Evolutionary conservation across 2,888 invertebrate species (phyloP).

Genomic region (Napeogenes sylphis): DNA sequence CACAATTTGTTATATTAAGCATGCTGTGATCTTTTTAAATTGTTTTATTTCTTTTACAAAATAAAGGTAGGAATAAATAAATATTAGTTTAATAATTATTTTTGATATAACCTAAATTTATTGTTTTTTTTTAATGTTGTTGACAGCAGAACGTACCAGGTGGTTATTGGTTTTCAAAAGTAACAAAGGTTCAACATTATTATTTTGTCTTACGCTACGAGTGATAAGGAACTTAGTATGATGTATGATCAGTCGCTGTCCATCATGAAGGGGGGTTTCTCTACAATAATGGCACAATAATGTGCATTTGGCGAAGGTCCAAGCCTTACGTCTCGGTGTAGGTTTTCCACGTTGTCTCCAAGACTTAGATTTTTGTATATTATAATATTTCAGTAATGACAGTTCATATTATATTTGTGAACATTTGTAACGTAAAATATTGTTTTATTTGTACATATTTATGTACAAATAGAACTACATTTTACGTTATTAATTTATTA

Average conservation of each 20-base stretch:
- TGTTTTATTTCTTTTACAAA: too few relatives aligned
- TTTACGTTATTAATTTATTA: not conserved
- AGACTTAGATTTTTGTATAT: too few relatives aligned
- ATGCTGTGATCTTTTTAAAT: constrained; percentile 5
- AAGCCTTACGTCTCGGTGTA: constrained; percentile 29
- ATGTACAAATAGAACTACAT: too few relatives aligned
- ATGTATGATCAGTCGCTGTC: constrained; percentile 12
- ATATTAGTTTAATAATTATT: too few relatives aligned
- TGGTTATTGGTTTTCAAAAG: not conserved
- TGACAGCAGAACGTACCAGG: too few relatives aligned
- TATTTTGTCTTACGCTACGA: not conserved
- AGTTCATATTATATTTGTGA: too few relatives aligned
- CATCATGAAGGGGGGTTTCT: constrained; percentile 24
- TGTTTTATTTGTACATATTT: too few relatives aligned
- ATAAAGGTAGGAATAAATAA: too few relatives aligned
- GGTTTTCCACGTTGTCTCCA: not conserved
- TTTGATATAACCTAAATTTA: too few relatives aligned
- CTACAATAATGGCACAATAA: constrained; percentile 35
- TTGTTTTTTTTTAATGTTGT: too few relatives aligned
- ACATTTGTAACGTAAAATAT: too few relatives aligned
- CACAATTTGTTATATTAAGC: constrained; percentile 8
- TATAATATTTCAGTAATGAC: too few relatives aligned
- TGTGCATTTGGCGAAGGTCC: constrained; percentile 35
- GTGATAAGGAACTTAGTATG: constrained; percentile 3
- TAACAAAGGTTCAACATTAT: not conserved